These are phyloP conservation scores for Kuschelorhynchus macadamiae DNA, from an alignment of 2,888 invertebrate genomes.

Conservation along the genomic window DNA sequence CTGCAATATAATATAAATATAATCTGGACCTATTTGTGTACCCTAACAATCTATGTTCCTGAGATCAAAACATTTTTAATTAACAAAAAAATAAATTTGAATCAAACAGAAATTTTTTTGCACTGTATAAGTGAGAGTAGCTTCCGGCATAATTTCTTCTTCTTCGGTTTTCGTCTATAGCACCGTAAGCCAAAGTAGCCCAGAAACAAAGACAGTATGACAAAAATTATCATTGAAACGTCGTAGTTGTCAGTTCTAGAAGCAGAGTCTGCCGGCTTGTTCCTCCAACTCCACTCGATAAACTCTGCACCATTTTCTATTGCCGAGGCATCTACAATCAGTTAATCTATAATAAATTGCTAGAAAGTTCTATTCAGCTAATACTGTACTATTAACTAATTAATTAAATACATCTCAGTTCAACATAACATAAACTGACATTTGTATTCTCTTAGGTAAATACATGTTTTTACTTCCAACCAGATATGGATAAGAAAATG, in stretches of 20 bases:
- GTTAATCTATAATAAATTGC: conserved; percentile 61
- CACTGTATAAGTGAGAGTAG: conserved; percentile 64
- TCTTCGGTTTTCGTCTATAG: conserved; percentile 67
- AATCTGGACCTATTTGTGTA: too few relatives aligned
- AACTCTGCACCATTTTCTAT: conserved; percentile 72
- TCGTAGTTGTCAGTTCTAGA: conserved; percentile 62
- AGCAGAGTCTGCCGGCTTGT: conserved; percentile 65
- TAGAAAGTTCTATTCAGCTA: conserved; percentile 11
- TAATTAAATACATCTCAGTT: too few relatives aligned
- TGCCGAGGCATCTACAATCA: conserved; percentile 67
- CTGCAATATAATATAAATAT: too few relatives aligned
- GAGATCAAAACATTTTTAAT: too few relatives aligned
- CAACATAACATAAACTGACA: too few relatives aligned
- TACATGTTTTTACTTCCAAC: too few relatives aligned
- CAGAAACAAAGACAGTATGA: conserved; percentile 61
- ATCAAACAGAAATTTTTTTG: conserved; percentile 59
- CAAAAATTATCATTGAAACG: conserved; percentile 63
- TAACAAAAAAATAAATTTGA: too few relatives aligned
- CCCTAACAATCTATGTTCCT: too few relatives aligned
- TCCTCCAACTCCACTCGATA: conserved; percentile 71
- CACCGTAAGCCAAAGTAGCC: conserved; percentile 65
- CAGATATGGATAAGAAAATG: too few relatives aligned
- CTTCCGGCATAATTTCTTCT: conserved; percentile 65
- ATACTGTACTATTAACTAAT: too few relatives aligned
- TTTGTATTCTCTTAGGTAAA: too few relatives aligned